phyloP scores from a whole-genome alignment of 2,113 vertebrate genomes.

The Anolis carolinensis region DNA sequence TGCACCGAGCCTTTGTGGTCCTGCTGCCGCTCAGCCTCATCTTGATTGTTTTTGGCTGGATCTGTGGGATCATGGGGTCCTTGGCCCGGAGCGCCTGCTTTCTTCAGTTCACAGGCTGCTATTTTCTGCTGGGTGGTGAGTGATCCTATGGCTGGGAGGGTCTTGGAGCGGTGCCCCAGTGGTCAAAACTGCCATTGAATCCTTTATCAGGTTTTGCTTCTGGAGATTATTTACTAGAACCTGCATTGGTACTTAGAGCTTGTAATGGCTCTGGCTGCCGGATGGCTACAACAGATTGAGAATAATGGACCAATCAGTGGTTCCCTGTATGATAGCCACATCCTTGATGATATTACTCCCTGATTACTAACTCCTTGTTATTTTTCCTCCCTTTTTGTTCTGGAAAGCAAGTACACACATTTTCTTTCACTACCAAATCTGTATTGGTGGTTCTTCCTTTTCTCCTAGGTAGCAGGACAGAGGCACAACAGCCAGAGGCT shows the following conservation, averaged over 20 bases:
- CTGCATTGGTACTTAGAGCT: no score
- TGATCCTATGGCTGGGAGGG: conserved; percentile 14
- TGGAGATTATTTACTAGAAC: neutral
- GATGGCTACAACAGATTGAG: neutral
- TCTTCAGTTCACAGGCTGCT: conserved; percentile 71
- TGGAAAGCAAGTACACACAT: neutral
- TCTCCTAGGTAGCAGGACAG: no score
- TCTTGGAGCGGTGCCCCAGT: neutral
- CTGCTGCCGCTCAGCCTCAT: conserved; percentile 80
- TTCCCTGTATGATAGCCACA: neutral
- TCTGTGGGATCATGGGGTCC: conserved; percentile 79
- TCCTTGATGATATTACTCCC: neutral
- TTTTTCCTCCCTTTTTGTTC: neutral
- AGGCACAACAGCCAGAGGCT: no score
- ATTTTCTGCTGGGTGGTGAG: conserved; percentile 82
- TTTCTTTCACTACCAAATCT: no score
- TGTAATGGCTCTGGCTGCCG: neutral
- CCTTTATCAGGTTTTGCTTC: neutral
- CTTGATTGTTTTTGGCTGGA: conserved; percentile 78
- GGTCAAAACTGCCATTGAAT: neutral
- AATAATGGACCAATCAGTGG: neutral
- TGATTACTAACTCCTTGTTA: neutral
- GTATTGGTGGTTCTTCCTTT: no score
- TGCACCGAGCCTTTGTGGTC: conserved; percentile 78
- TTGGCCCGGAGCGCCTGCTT: conserved; percentile 71